These are phyloP conservation scores for Teleogryllus occipitalis DNA, from an alignment of 1,140 invertebrate genomes.

Conservation along the genomic window DNA sequence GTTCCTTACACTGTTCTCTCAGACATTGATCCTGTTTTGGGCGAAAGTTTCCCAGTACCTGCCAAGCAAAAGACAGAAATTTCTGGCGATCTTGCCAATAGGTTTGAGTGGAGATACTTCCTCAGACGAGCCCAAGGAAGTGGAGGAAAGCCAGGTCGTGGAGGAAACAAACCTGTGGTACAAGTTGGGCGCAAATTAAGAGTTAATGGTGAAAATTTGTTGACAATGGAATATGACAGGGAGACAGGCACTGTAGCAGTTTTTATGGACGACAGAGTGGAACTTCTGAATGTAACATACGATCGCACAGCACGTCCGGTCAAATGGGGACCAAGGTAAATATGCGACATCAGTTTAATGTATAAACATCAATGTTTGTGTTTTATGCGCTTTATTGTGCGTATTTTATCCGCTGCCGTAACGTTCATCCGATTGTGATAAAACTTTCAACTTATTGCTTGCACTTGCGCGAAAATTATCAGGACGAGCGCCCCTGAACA, in stretches of 20 bases:
- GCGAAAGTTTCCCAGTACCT: constrained; percentile 83
- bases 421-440: too few relatives aligned
- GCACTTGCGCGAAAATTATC: too few relatives aligned
- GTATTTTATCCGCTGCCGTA: background rate
- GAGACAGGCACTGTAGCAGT: constrained; percentile 81
- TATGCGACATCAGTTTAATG: background rate
- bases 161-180: constrained; percentile 50
- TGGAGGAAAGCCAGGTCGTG: constrained; percentile 39
- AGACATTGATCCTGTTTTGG: constrained; percentile 72
- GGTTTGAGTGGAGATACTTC: constrained; percentile 93
- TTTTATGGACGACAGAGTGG: constrained; percentile 79
- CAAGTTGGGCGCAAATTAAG: constrained; percentile 76
- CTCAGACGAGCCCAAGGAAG: constrained; percentile 53
- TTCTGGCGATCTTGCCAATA: constrained; percentile 80
- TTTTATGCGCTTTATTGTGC: too few relatives aligned
- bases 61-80: constrained; percentile 79
- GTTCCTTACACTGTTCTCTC: constrained; percentile 74
- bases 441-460: too few relatives aligned
- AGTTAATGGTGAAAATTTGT: constrained; percentile 83
- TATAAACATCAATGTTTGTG: background rate
- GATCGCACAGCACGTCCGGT: constrained; percentile 82
- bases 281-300: constrained; percentile 85
- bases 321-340: constrained; percentile 71
- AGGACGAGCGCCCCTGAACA: too few relatives aligned
- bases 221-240: constrained; percentile 87